Percentiles rank a stretch among this genome's conserved stretches.
Conservation (phyloP, 2,797 vertebrate species). For the Mormyrops attenuatus region DNA sequence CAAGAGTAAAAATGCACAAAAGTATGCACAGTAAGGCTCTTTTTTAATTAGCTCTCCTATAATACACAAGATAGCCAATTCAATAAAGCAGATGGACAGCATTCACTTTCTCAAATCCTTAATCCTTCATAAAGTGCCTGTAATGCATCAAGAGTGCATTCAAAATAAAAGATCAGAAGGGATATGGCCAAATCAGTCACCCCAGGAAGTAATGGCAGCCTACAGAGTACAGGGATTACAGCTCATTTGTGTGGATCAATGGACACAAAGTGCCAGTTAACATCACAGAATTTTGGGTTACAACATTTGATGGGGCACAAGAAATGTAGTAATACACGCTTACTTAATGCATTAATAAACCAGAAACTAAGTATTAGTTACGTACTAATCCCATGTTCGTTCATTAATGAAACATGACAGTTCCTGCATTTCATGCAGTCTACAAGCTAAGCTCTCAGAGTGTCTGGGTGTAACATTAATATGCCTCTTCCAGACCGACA, state of each 20-base stretch:
- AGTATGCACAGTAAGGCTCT: not conserved
- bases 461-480: not conserved
- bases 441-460: not conserved
- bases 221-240: not conserved
- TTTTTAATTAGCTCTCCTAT: not conserved
- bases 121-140: not conserved
- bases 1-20: not conserved
- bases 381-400: not conserved
- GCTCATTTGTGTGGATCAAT: not conserved
- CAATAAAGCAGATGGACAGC: not conserved
- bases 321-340: not conserved
- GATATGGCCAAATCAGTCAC: not conserved
- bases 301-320: not conserved
- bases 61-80: not conserved
- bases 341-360: not conserved
- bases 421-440: not conserved
- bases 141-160: not conserved
- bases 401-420: not conserved
- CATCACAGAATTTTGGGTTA: not conserved
- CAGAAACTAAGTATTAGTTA: not conserved
- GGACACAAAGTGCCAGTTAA: not conserved
- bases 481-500: conserved; percentile 13
- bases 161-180: conserved; percentile 10
- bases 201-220: not conserved
- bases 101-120: not conserved